Evolutionary conservation across 1,140 invertebrate species (phyloP).

Genomic region (Psix sp.): DNA sequence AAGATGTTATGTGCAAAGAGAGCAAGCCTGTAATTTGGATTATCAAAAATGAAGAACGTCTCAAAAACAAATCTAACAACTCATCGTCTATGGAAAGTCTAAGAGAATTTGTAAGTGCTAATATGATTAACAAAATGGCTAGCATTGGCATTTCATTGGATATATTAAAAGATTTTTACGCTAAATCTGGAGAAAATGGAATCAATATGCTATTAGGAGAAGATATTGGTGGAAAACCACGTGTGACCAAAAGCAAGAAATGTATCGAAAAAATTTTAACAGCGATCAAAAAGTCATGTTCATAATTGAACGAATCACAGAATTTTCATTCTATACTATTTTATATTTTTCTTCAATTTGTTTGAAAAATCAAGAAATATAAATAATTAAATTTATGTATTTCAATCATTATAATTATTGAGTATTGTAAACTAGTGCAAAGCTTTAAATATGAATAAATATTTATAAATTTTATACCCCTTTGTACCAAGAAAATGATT

Average conservation of each 20-base stretch:
- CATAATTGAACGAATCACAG: too few species aligned
- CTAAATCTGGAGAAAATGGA: neutral
- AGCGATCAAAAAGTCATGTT: neutral
- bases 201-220: conserved; percentile 1
- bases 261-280: neutral
- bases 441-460: too few species aligned
- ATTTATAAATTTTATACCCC: too few species aligned
- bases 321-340: too few species aligned
- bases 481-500: too few species aligned
- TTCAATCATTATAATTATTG: too few species aligned
- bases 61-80: neutral
- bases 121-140: conserved; percentile 5
- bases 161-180: neutral
- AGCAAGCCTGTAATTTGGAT: neutral
- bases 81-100: conserved; percentile 2
- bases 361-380: too few species aligned
- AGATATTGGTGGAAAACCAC: conserved; percentile 1
- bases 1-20: neutral
- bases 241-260: neutral
- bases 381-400: too few species aligned
- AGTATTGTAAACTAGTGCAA: too few species aligned
- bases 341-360: too few species aligned
- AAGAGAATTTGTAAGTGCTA: neutral
- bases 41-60: neutral
- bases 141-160: neutral